phyloP scores from a whole-genome alignment of 2,888 invertebrate species.

The Watsonalla cultraria region DNA sequence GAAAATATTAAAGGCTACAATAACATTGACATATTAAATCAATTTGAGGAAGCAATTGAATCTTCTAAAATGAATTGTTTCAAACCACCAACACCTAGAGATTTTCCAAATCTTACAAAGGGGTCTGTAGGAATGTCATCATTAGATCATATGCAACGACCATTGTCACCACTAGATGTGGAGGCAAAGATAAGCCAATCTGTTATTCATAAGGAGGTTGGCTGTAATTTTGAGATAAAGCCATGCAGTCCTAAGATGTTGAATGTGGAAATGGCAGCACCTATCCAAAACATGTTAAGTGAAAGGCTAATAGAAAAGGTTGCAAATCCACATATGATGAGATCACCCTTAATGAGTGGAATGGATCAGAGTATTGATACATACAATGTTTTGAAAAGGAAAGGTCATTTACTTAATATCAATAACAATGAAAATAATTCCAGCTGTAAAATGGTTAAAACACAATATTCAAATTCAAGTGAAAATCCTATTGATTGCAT shows the following conservation, averaged over 20 bases:
- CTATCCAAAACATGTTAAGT: constrained; percentile 53
- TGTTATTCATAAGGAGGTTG: constrained; percentile 74
- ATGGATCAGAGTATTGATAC: constrained; percentile 33
- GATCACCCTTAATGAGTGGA: constrained; percentile 36
- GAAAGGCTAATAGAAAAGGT: constrained; percentile 70
- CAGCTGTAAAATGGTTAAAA: constrained; percentile 64
- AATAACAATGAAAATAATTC: constrained; percentile 34
- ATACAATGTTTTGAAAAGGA: constrained; percentile 31
- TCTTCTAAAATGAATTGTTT: constrained; percentile 48
- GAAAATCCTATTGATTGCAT: constrained; percentile 34
- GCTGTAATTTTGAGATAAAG: constrained; percentile 75
- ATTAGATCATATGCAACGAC: constrained; percentile 40
- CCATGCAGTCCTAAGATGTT: constrained; percentile 75
- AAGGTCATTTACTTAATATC: constrained; percentile 21
- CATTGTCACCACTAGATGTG: constrained; percentile 69
- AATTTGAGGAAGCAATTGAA: constrained; percentile 71
- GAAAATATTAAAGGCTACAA: constrained; percentile 75
- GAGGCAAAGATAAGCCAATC: constrained; percentile 77
- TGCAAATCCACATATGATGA: constrained; percentile 49
- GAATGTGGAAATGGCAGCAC: constrained; percentile 64
- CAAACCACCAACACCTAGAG: constrained; percentile 32
- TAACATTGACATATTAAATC: constrained; percentile 64
- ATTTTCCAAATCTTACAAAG: constrained; percentile 31
- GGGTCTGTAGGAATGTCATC: constrained; percentile 23
- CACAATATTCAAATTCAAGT: constrained; percentile 41